Base-by-base conservation (phyloP, 1,140 invertebrate genomes). In the Diachasma alloeum region DNA sequence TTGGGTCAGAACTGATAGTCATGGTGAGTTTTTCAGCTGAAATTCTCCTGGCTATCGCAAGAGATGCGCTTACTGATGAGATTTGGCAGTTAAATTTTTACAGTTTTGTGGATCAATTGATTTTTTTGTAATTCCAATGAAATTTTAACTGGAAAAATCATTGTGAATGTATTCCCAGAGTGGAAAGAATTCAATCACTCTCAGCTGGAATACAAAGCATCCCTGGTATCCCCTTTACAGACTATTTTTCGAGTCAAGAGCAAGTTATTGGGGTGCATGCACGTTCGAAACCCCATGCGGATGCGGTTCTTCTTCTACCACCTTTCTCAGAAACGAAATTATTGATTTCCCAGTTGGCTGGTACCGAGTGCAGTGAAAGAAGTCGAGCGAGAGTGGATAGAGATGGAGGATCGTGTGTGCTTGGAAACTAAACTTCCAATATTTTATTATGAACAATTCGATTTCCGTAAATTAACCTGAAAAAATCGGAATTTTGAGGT, bases 261-360 rank as follows among this genome's bases (percentile, higher is more conserved):
- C 59, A 63, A 63, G 15, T 63, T 63, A 63, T 31, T 63, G 59
- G 11, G 59, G 24, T 63, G 59, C 59, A 63, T 63, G 59, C 59
- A 63, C 59, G 59, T 63, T 63, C 19, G 6, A 63, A 63, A 63
- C 59, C 59, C 59, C 59, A 63, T 63, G 24, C 24, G 59, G 24
- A 63, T 63, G 59, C 59, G 59, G 59, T 31, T 63, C 59, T 56
- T 56, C 19, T 63, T 63, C 59, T 63, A 63, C 59, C 59, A 31
- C 39, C 59, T 63, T 76, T 66, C 39, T 71, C 59, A 76, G 68
- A 76, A 76, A 76, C 75, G 67, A 71, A 76, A 77, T 77, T 77
- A 77, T 77, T 72, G 75, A 77, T 76, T 76, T 76, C 75, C 68
- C 75, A 76, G 75, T 72, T 76, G 75, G 68, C 75, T 76, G 75